Evolutionary conservation across 2,113 vertebrate genomes (phyloP), one percentile per base, ranked within the genome.

Genomic region (Odontophorus gujanensis): DNA sequence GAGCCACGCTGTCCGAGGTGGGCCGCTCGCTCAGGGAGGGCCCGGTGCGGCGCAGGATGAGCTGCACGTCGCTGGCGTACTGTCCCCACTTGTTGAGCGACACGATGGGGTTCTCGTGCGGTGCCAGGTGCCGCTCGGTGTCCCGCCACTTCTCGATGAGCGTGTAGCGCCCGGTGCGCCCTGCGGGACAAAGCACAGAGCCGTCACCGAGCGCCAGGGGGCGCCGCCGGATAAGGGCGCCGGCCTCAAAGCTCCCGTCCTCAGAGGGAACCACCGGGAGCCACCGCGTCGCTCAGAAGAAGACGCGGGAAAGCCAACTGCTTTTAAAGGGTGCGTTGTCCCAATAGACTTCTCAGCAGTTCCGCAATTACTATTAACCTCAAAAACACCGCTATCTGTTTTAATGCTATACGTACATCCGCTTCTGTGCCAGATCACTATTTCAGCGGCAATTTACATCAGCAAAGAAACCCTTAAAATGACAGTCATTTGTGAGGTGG

Each of bases 21-120:
- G 99, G 99, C 10, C 98, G 96, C 96, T 99, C 99, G 11, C 98
- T 99, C 42, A 99, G 98, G 1, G 99, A 99, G 1, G 99, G 99
- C 66, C 99, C 99, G 0, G 99, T 99, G 40, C 99, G 98, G 9
- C 98, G 98, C 73, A 99, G 97, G 85, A 99, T 99, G 4, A 99
- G 98, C 97, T 99, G 99, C 15, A 99, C 99, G 7, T 99, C 99
- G 24, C 99, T 99, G 3, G 99, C 99, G 51, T 99, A 99, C 93
- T 99, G 99, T 1, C 99, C 99, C 99, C 99, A 99, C 76, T 99
- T 99, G 97, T 99, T 99, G 61, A 63, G 61, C 38, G 61, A 63
- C 61, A 63, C 61, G 36, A 63, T 38, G 61, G 61, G 61, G 61
- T 63, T 63, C 36, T 63, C 61, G 61, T 40, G 61, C 36, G 61